These are phyloP conservation scores for Etheostoma nigrum DNA, from an alignment of 2,797 vertebrate species.

Conservation along the genomic window DNA sequence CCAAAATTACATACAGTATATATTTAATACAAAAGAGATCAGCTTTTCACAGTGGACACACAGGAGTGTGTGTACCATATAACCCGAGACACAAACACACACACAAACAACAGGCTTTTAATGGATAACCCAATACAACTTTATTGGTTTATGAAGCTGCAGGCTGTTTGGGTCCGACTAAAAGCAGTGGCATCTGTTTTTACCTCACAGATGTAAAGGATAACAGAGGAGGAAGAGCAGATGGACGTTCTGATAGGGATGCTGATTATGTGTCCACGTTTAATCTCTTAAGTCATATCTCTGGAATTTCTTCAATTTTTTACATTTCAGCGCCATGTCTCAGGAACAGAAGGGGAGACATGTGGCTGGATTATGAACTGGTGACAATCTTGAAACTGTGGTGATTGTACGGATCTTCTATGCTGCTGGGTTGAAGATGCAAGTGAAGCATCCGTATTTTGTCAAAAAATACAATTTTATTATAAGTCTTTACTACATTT, in stretches of 20 bases:
- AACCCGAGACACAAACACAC: background rate
- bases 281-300: background rate
- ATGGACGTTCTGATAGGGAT: slow-evolving; percentile 15
- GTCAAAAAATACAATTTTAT: too few relatives aligned
- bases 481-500: too few relatives aligned
- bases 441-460: too few relatives aligned
- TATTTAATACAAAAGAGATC: background rate
- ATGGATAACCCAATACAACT: background rate
- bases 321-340: too few relatives aligned
- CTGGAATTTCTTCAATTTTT: too few relatives aligned
- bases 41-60: background rate
- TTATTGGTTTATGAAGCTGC: slow-evolving; percentile 6
- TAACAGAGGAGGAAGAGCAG: slow-evolving; percentile 32
- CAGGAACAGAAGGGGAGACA: too few relatives aligned
- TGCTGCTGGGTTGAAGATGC: too few relatives aligned
- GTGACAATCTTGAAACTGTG: too few relatives aligned
- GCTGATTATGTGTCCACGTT: background rate
- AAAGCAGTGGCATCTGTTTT: slow-evolving; percentile 2
- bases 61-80: too few relatives aligned
- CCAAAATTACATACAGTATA: too few relatives aligned
- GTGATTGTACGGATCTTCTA: too few relatives aligned
- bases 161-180: background rate
- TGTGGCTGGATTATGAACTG: too few relatives aligned
- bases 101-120: background rate
- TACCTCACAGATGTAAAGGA: slow-evolving; percentile 25